Conservation (phyloP, 2,797 vertebrate genomes). For the Scyliorhinus canicula region DNA sequence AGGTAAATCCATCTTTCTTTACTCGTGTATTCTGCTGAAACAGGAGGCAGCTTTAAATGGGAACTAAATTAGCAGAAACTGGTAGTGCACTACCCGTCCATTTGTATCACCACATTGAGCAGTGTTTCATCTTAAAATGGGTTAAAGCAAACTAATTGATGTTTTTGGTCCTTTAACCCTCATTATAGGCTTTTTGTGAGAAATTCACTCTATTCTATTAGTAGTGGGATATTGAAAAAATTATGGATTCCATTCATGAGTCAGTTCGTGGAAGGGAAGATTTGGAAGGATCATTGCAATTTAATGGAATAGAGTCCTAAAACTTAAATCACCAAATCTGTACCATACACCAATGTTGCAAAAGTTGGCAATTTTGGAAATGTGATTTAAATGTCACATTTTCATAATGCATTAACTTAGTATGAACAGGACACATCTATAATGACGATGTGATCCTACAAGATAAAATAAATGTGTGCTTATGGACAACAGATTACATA, state of each 20-base stretch:
- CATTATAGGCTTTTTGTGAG: neutral
- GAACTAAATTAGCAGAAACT: neutral
- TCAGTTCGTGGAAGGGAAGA: neutral
- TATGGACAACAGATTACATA: too few species aligned
- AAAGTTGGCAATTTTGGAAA: too few species aligned
- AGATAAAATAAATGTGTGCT: too few species aligned
- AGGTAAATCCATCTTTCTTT: neutral
- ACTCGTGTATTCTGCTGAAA: neutral
- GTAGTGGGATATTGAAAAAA: neutral
- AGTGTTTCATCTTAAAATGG: neutral
- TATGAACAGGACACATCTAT: too few species aligned
- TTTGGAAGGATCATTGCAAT: too few species aligned
- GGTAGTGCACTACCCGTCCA: neutral
- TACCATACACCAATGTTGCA: too few species aligned
- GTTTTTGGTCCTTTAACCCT: neutral
- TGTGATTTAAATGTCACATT: too few species aligned
- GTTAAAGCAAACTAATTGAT: neutral
- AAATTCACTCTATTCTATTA: neutral
- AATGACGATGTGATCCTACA: too few species aligned
- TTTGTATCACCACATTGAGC: neutral
- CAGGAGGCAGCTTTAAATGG: neutral
- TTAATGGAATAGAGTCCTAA: too few species aligned
- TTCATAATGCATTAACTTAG: too few species aligned
- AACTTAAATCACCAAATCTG: too few species aligned
- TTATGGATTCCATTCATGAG: neutral